Evolutionary conservation across 2,113 vertebrate genomes (phyloP).

Genomic region (Isichthys henryi): DNA sequence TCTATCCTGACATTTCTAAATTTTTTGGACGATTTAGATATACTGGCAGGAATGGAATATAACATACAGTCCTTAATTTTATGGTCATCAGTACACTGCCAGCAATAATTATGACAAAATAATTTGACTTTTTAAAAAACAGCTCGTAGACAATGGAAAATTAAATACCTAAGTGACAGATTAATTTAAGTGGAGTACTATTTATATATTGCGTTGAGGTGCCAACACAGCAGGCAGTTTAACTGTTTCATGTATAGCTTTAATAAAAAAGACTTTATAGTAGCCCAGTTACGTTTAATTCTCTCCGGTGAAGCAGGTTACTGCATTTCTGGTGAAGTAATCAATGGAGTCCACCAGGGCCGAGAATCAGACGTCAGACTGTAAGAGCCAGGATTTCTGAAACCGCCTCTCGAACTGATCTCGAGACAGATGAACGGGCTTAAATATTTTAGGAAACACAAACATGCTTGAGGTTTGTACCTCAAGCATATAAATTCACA

Average conservation of each 20-base stretch:
- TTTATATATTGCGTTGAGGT: background rate
- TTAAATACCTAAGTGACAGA: background rate
- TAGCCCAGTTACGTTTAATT: background rate
- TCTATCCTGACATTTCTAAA: background rate
- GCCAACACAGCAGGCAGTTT: background rate
- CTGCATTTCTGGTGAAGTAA: background rate
- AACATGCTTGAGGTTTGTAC: background rate
- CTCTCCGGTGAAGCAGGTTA: background rate
- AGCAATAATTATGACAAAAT: background rate
- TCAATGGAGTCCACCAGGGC: background rate
- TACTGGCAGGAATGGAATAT: background rate
- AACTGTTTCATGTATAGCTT: background rate
- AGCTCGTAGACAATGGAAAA: background rate
- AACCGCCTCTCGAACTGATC: background rate
- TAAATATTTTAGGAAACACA: constrained; percentile 13
- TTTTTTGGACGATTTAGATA: background rate
- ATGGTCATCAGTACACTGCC: background rate
- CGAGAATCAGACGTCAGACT: background rate
- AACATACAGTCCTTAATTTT: background rate
- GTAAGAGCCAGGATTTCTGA: background rate
- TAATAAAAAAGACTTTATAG: background rate
- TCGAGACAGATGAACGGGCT: background rate
- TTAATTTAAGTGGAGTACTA: background rate
- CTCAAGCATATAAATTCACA: constrained; percentile 12
- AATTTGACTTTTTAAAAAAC: background rate